Conservation (phyloP, 2,113 vertebrate species). For the Myrmecophaga tridactyla region DNA sequence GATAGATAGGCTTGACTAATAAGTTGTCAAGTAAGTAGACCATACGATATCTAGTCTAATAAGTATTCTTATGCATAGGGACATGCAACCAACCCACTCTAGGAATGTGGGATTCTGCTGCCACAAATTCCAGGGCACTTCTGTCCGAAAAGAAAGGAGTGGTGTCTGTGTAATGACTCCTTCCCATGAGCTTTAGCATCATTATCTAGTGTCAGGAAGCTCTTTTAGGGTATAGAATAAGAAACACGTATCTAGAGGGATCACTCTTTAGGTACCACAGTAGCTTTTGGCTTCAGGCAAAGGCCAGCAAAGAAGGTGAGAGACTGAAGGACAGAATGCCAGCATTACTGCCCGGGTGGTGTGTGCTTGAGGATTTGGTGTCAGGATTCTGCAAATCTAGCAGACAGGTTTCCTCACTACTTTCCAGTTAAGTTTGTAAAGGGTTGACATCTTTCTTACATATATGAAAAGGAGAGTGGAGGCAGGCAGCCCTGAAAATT, state of each 20-base stretch:
- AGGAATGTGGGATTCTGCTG: background rate
- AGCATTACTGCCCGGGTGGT: background rate
- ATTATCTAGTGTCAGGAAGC: background rate
- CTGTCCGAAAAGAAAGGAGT: conserved; percentile 11
- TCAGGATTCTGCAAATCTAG: background rate
- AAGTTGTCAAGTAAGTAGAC: background rate
- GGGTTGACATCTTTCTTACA: conserved; percentile 47
- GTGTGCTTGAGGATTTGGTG: background rate
- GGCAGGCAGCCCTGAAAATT: background rate
- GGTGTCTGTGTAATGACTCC: background rate
- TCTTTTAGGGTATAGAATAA: background rate
- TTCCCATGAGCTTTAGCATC: background rate
- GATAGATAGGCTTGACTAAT: background rate
- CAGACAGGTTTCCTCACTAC: background rate
- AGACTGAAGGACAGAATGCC: background rate
- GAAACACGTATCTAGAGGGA: background rate
- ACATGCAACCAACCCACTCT: background rate
- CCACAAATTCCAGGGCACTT: background rate
- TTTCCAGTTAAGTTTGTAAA: conserved; percentile 43
- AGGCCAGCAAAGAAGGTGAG: background rate
- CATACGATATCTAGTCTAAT: background rate
- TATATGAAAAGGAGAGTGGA: background rate
- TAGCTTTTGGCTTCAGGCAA: background rate
- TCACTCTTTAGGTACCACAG: rapidly evolving
- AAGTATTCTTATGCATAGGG: background rate